Conservation (phyloP, 2,888 invertebrate genomes). For the Tetramorium bicarinatum region DNA sequence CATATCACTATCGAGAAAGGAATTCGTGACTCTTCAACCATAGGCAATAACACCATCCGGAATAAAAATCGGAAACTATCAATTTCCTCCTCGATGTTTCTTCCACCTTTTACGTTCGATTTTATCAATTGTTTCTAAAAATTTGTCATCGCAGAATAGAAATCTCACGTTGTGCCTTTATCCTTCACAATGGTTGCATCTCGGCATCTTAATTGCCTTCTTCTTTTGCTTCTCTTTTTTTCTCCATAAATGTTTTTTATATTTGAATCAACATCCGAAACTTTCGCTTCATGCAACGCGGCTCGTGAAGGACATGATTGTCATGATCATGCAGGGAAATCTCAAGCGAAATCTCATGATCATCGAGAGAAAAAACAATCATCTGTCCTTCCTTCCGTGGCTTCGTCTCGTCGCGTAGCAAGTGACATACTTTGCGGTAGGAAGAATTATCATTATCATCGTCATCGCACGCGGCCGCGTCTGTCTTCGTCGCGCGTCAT, state of each 20-base stretch:
- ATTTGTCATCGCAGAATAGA: background rate
- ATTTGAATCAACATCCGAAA: constrained; percentile 1
- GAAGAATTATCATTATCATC: constrained; percentile 25
- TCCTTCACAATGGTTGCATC: background rate
- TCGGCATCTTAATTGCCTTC: background rate
- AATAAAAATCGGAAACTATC: background rate
- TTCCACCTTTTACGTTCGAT: background rate
- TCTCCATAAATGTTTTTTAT: background rate
- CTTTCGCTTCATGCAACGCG: background rate
- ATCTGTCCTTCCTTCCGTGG: constrained; percentile 1
- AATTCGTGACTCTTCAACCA: constrained; percentile 12
- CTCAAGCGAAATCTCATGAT: background rate
- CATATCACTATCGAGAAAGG: background rate
- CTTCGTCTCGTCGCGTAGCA: background rate
- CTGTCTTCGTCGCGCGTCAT: constrained; percentile 6
- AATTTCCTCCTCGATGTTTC: background rate
- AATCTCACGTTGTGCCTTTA: background rate
- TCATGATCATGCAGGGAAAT: background rate
- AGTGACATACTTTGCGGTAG: constrained; percentile 40
- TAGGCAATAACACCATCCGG: background rate
- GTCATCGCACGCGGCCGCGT: background rate
- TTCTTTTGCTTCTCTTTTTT: background rate
- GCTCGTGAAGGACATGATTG: background rate
- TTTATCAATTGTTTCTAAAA: background rate
- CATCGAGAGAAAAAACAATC: constrained; percentile 3